Percentiles rank a stretch among this genome's conserved stretches.
These are phyloP conservation scores for Hirtodrosophila duncani DNA, from an alignment of 2,888 invertebrate genomes.

Conservation along the genomic window DNA sequence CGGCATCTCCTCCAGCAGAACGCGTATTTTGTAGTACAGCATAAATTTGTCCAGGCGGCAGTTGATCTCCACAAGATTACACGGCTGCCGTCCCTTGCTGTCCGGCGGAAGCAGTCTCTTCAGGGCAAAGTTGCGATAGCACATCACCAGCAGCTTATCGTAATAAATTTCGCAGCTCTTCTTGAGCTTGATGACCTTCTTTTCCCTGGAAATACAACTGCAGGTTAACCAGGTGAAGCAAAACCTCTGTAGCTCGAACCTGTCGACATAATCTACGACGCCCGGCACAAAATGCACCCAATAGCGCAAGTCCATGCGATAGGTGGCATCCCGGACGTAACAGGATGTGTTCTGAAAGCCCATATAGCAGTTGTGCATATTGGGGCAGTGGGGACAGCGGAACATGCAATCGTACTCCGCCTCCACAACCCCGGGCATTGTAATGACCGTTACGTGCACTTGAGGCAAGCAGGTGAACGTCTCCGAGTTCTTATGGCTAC, in stretches of 20 bases:
- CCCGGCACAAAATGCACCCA: slow-evolving; percentile 63
- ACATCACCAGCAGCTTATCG: slow-evolving; percentile 60
- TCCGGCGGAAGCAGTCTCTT: background rate
- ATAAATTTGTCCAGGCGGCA: slow-evolving; percentile 65
- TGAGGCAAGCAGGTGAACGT: slow-evolving; percentile 53
- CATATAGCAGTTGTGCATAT: slow-evolving; percentile 44
- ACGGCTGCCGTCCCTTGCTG: slow-evolving; percentile 24
- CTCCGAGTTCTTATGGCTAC: slow-evolving; percentile 43
- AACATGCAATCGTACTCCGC: slow-evolving; percentile 66
- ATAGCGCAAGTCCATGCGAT: slow-evolving; percentile 59
- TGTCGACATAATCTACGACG: slow-evolving; percentile 39
- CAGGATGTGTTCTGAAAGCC: slow-evolving; percentile 35
- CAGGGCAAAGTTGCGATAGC: slow-evolving; percentile 35
- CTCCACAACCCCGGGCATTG: slow-evolving; percentile 57
- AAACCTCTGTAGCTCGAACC: too few relatives aligned
- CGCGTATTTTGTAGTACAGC: slow-evolving; percentile 61
- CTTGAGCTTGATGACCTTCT: slow-evolving; percentile 47
- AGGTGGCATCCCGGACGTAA: slow-evolving; percentile 53
- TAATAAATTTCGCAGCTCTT: slow-evolving; percentile 60
- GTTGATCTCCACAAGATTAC: slow-evolving; percentile 69
- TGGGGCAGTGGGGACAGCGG: slow-evolving; percentile 44
- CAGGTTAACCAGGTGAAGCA: too few relatives aligned
- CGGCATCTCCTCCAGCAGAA: slow-evolving; percentile 26
- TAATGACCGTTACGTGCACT: slow-evolving; percentile 58
- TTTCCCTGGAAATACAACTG: slow-evolving; percentile 46